Percentiles rank a stretch among this genome's conserved stretches.
phyloP scores from a whole-genome alignment of 2,888 invertebrate genomes.

The Colletes collaris region DNA sequence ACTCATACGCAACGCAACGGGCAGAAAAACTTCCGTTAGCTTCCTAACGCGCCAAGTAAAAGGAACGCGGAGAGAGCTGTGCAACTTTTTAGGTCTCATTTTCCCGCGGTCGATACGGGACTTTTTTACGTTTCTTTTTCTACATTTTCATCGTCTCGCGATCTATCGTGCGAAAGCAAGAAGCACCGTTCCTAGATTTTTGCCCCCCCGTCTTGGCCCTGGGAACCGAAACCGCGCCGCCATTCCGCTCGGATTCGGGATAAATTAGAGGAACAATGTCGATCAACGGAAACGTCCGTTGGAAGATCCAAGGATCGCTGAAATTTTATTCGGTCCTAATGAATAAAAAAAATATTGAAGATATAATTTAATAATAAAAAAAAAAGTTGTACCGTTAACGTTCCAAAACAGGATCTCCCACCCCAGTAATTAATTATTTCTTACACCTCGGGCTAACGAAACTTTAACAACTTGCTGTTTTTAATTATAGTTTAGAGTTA shows the following conservation, averaged over 20 bases:
- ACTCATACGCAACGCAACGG: slow-evolving; percentile 35
- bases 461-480: too few species aligned
- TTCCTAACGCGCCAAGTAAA: slow-evolving; percentile 43
- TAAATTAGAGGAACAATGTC: neutral
- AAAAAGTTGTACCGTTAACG: too few species aligned
- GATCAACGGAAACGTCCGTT: too few species aligned
- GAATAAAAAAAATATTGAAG: too few species aligned
- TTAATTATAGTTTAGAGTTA: too few species aligned
- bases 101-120: slow-evolving; percentile 43
- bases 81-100: slow-evolving; percentile 43
- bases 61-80: slow-evolving; percentile 15
- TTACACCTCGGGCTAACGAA: too few species aligned
- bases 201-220: slow-evolving; percentile 1
- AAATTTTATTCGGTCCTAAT: too few species aligned
- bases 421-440: too few species aligned
- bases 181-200: slow-evolving; percentile 32
- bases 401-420: too few species aligned
- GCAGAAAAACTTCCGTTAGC: slow-evolving; percentile 54
- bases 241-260: slow-evolving; percentile 15
- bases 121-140: slow-evolving; percentile 27
- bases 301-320: too few species aligned
- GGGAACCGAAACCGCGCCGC: neutral
- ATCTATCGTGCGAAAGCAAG: slow-evolving; percentile 39
- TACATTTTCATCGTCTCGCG: slow-evolving; percentile 12
- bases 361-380: too few species aligned